Conservation (phyloP, 2,113 vertebrate genomes). For the Misgurnus mizolepis region DNA sequence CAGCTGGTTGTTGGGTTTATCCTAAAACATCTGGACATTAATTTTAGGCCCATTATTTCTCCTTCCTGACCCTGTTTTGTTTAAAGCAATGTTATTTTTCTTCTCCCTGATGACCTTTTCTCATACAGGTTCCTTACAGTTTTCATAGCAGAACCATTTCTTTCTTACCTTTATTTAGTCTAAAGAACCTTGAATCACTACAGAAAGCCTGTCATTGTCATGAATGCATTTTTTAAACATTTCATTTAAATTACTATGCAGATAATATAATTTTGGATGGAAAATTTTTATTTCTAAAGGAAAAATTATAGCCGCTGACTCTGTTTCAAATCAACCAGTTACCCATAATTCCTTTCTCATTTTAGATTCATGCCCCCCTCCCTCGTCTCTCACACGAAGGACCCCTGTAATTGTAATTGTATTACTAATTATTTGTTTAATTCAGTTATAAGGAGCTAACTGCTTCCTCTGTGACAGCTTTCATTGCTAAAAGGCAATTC, state of each 20-base stretch:
- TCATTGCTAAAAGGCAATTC: slow-evolving; percentile 96
- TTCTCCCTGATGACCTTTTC: not conserved
- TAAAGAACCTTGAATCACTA: too few relatives aligned
- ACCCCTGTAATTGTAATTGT: slow-evolving; percentile 86
- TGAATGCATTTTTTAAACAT: too few relatives aligned
- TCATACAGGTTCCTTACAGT: too few relatives aligned
- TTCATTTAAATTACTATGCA: too few relatives aligned
- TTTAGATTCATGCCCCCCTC: not conserved
- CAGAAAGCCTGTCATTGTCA: too few relatives aligned
- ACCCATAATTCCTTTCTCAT: not conserved
- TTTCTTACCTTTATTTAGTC: too few relatives aligned
- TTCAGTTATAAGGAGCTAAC: slow-evolving; percentile 98
- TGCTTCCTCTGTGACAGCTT: slow-evolving; percentile 93
- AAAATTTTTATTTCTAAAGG: too few relatives aligned
- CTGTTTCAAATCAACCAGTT: not conserved
- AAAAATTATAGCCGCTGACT: not conserved
- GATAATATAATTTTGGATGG: too few relatives aligned
- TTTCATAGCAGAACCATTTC: too few relatives aligned
- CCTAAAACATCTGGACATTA: not conserved
- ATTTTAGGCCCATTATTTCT: too few relatives aligned
- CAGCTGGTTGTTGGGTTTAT: slow-evolving; percentile 32
- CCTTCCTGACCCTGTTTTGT: too few relatives aligned
- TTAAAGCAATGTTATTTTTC: not conserved
- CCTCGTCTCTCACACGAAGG: slow-evolving; percentile 63
- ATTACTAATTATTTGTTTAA: slow-evolving; percentile 98